phyloP scores from a whole-genome alignment of 2,113 vertebrate genomes.

The Pleuronectes platessa region DNA sequence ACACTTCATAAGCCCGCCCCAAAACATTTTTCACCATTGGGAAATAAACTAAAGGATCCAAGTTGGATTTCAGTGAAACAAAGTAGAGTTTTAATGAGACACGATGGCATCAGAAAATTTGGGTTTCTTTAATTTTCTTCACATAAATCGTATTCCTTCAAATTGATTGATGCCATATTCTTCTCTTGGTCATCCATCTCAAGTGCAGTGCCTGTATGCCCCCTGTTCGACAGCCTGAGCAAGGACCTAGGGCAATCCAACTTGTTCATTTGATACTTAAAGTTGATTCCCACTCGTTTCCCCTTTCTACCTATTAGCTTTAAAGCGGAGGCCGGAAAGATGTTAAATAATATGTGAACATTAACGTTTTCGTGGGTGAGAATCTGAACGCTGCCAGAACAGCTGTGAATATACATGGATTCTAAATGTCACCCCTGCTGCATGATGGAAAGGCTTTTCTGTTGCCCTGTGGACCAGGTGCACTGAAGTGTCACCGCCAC shows the following conservation, averaged over 20 bases:
- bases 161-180: no score
- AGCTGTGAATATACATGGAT: constrained; percentile 27
- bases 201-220: not conserved
- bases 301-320: constrained; percentile 1
- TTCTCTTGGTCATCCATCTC: no score
- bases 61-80: no score
- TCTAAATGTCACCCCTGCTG: constrained; percentile 44
- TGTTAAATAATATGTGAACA: constrained; percentile 46
- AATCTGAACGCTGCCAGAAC: constrained; percentile 35
- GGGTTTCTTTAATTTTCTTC: not conserved
- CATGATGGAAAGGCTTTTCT: constrained; percentile 41
- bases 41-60: no score
- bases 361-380: constrained; percentile 52
- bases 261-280: not conserved
- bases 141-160: not conserved
- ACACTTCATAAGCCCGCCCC: not conserved
- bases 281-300: not conserved
- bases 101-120: no score
- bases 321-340: constrained; percentile 17
- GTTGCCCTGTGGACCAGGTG: constrained; percentile 39
- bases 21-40: no score
- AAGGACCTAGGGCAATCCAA: not conserved
- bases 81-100: not conserved
- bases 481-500: constrained; percentile 27
- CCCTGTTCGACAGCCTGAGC: not conserved